Base-by-base conservation (phyloP, 2,797 vertebrate species). In the Oceanodroma leucorhoa region DNA sequence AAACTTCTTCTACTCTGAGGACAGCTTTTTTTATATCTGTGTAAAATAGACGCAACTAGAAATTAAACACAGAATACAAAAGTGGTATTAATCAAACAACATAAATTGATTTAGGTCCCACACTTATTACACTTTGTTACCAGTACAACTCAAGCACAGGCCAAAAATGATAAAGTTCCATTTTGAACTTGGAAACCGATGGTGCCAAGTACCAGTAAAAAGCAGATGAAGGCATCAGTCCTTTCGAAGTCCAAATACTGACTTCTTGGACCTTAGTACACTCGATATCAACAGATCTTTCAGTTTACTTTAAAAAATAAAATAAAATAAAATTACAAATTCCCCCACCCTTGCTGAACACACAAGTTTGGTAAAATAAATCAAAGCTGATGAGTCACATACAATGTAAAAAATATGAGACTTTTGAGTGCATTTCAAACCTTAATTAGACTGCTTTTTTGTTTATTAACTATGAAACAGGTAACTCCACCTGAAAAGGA, bases 21-120 rank as follows among this genome's bases (percentile, higher is more conserved):
- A 87, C 98, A 99, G 88, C 98, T 98, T 95, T 98, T 99, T 89
- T 99, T 98, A 85, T 99, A 99, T 95, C 99, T 99, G 97, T 84
- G 92, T 90, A 96, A 96, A 97, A 97, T 66, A 95, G 64, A 96
- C 2, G 84, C 62, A 96, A 94, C 94, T 91, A 97, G 81, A 96
- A 96, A 96, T 95, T 85, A 97, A 95, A 95, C 45, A 82, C 53
- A 90, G 46, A 69, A 87, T 83, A 91, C 20, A 91, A 19, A 82
- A 79, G 16, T 88, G 38, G 46, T 69, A 73, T 87, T 83, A 94
- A 89, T 70, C 34, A 34, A 87, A 66, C 23, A 69, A 73, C 15
- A 27, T 13, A 26, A 80, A 89, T 2, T 58, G 29, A 89, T 26
- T 43, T 54, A 66, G 24, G 48, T 50, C 41, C 15, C 45, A n/a